Evolutionary conservation across 2,888 invertebrate genomes (phyloP).

Genomic region (Ellobium chinense): DNA sequence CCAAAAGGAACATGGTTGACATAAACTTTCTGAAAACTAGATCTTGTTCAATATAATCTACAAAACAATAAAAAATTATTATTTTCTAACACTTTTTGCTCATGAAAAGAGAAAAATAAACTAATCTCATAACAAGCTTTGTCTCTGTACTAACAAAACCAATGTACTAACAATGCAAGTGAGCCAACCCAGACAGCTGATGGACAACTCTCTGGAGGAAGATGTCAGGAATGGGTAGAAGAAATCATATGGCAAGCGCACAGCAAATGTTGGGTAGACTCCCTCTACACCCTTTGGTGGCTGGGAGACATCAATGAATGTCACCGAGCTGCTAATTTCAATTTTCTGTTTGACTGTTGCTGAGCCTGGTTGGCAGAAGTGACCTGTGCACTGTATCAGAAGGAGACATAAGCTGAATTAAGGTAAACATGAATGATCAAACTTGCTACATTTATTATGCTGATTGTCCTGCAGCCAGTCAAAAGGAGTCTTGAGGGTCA

Average conservation of each 20-base stretch:
- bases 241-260: constrained; percentile 86
- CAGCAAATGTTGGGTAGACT: constrained; percentile 84
- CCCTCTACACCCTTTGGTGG: constrained; percentile 81
- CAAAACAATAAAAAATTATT: too few relatives aligned
- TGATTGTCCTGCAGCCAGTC: too few relatives aligned
- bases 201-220: not conserved
- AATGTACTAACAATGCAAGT: constrained; percentile 12
- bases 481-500: too few relatives aligned
- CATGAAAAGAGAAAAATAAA: too few relatives aligned
- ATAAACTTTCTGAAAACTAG: too few relatives aligned
- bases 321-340: constrained; percentile 78
- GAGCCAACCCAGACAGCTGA: not conserved
- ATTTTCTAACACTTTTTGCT: too few relatives aligned
- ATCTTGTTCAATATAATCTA: too few relatives aligned
- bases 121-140: too few relatives aligned
- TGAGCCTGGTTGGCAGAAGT: constrained; percentile 67
- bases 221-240: constrained; percentile 83
- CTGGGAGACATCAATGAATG: constrained; percentile 81
- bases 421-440: too few relatives aligned
- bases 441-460: too few relatives aligned
- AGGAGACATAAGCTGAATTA: too few relatives aligned
- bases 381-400: constrained; percentile 70
- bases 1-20: too few relatives aligned
- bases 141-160: not conserved
- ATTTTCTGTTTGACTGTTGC: constrained; percentile 61